These are phyloP conservation scores for Gulo gulo DNA, from an alignment of 2,113 vertebrate genomes.

Conservation along the genomic window DNA sequence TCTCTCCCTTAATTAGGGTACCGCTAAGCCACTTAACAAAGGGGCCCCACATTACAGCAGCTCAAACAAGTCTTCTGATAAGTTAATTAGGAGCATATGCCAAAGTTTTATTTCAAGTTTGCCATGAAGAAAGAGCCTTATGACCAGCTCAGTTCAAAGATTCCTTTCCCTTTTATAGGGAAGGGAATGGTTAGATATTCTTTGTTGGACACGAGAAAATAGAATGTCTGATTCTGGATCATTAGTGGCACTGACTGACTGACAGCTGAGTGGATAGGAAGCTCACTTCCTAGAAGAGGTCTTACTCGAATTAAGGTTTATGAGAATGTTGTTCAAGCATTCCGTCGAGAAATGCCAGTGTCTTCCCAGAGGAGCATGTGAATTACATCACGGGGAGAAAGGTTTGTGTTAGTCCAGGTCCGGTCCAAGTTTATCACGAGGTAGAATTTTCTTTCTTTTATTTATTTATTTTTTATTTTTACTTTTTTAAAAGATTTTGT, in stretches of 20 bases:
- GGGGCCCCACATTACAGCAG: background rate
- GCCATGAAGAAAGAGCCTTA: background rate
- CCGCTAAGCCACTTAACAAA: background rate
- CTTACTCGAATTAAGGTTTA: background rate
- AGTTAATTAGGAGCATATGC: background rate
- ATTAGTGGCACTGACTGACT: background rate
- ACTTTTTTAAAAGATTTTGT: no score
- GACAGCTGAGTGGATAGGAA: background rate
- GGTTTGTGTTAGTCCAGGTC: background rate
- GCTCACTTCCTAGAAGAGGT: background rate
- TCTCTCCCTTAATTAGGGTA: background rate
- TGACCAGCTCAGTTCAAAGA: background rate
- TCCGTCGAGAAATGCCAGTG: background rate
- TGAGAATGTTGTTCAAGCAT: background rate
- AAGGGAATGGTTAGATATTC: background rate
- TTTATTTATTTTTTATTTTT: no score
- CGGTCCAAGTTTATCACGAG: background rate
- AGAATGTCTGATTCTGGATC: background rate
- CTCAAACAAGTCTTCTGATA: background rate
- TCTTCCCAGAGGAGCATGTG: background rate
- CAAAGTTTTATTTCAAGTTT: constrained; percentile 10
- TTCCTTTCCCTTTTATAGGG: background rate
- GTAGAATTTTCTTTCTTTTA: background rate
- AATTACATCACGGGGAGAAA: background rate
- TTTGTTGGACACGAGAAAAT: background rate